Conservation (phyloP, 2,797 vertebrate species). For the Selene dorsalis region DNA sequence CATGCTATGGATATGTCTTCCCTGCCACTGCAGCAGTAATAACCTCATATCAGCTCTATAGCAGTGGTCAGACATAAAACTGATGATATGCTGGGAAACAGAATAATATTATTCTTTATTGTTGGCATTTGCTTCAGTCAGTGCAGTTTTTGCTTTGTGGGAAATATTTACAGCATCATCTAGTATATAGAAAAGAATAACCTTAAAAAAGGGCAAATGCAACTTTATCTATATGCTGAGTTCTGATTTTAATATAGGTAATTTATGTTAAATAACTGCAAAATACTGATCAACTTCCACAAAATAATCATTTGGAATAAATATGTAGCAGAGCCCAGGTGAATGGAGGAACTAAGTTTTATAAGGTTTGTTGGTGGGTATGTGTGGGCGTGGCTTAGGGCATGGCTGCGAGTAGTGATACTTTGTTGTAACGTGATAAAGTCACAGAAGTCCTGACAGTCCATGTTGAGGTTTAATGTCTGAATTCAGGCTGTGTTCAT, state of each 20-base stretch:
- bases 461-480: too few relatives aligned
- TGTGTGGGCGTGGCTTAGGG: too few relatives aligned
- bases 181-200: background rate
- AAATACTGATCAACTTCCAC: background rate
- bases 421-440: too few relatives aligned
- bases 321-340: background rate
- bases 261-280: background rate
- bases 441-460: too few relatives aligned
- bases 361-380: too few relatives aligned
- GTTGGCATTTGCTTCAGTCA: background rate
- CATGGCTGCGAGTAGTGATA: too few relatives aligned
- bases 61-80: conserved; percentile 1
- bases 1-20: background rate
- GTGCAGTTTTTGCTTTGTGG: background rate
- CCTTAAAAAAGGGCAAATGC: background rate
- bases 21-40: conserved; percentile 8
- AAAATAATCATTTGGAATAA: background rate
- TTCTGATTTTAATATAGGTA: background rate
- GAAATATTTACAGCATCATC: background rate
- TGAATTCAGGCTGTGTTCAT: too few relatives aligned
- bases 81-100: conserved; percentile 4
- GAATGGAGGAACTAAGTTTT: background rate
- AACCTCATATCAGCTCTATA: background rate
- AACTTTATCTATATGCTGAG: background rate
- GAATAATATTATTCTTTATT: background rate